Percentiles rank a stretch among this genome's conserved stretches.
phyloP scores from a whole-genome alignment of 2,113 vertebrate genomes.

The Pleuronectes platessa region DNA sequence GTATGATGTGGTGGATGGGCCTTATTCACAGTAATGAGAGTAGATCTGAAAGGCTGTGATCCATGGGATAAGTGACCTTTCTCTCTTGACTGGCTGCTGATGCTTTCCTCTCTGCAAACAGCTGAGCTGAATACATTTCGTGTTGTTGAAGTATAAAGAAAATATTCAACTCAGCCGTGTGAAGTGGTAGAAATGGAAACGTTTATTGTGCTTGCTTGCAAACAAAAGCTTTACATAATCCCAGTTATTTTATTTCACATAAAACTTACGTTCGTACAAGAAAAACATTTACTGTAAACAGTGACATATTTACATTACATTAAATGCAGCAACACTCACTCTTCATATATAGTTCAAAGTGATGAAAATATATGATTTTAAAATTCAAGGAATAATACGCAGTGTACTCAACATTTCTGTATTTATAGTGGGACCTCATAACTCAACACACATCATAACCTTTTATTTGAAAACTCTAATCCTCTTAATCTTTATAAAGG shows the following conservation, averaged over 20 bases:
- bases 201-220: not conserved
- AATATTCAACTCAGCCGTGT: not conserved
- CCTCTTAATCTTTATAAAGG: conserved; percentile 57
- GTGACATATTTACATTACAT: too few relatives aligned
- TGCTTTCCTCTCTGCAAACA: conserved; percentile 36
- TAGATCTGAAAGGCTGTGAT: conserved; percentile 69
- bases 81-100: conserved; percentile 51
- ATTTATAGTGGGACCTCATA: conserved; percentile 13
- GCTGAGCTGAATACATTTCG: conserved; percentile 56
- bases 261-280: not conserved
- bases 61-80: conserved; percentile 77
- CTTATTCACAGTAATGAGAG: conserved; percentile 72
- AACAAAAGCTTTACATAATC: not conserved
- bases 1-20: conserved; percentile 44
- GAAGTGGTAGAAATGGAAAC: not conserved
- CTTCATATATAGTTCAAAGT: not conserved
- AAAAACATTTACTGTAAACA: too few relatives aligned
- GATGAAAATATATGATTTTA: not conserved
- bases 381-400: not conserved
- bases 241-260: not conserved
- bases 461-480: conserved; percentile 47
- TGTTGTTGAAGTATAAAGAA: conserved; percentile 36
- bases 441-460: conserved; percentile 39
- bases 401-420: not conserved
- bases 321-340: too few relatives aligned